Conservation (phyloP, 2,797 vertebrate species). For the Simalia tracyae region DNA sequence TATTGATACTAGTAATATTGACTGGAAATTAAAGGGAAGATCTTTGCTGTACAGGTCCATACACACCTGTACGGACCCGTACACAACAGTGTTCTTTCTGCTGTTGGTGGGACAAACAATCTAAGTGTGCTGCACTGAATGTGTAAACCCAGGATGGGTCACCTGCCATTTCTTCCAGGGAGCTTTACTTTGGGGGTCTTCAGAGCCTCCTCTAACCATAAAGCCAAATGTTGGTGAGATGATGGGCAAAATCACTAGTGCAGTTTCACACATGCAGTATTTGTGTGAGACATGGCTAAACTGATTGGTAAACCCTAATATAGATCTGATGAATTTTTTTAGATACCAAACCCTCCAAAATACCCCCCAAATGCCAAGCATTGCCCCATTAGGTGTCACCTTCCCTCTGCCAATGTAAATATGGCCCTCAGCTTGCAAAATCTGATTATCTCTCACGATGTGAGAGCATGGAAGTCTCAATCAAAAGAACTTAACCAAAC, state of each 20-base stretch:
- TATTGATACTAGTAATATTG: too few species aligned
- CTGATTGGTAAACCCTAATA: not conserved
- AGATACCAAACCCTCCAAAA: not conserved
- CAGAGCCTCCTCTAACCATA: not conserved
- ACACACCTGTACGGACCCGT: too few species aligned
- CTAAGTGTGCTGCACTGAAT: not conserved
- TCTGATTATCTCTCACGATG: not conserved
- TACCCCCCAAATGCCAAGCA: not conserved
- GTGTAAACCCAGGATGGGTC: not conserved
- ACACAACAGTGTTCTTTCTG: not conserved
- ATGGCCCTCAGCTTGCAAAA: not conserved
- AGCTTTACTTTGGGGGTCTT: not conserved
- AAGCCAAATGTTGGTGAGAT: not conserved
- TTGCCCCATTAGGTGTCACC: not conserved
- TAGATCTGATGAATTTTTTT: not conserved
- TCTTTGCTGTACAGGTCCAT: too few species aligned
- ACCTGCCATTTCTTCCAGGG: not conserved
- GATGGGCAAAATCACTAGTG: not conserved
- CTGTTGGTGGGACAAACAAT: not conserved
- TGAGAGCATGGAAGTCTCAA: not conserved
- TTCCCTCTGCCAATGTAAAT: not conserved
- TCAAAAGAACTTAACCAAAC: not conserved
- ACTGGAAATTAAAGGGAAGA: not conserved
- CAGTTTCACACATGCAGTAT: not conserved
- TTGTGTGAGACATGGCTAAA: not conserved